Percentiles rank a stretch among this genome's conserved stretches.
phyloP scores from a whole-genome alignment of 2,888 invertebrate species.

The Ptychoptera contaminata region DNA sequence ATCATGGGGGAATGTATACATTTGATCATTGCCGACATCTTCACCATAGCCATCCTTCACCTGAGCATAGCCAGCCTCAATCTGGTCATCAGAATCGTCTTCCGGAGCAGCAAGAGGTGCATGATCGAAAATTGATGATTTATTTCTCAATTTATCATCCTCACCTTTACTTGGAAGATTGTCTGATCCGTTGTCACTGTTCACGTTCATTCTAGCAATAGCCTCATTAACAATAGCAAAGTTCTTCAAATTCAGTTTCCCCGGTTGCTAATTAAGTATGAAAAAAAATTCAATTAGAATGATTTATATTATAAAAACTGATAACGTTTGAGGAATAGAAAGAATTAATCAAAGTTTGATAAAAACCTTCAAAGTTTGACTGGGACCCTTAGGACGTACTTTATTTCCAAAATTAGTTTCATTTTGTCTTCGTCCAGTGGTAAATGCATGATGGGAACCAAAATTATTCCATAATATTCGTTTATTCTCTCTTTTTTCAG shows the following conservation, averaged over 20 bases:
- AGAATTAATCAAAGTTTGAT: slow-evolving; percentile 7
- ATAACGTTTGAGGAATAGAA: background rate
- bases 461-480: slow-evolving; percentile 40
- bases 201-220: slow-evolving; percentile 54
- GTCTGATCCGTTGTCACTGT: slow-evolving; percentile 26
- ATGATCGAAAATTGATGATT: slow-evolving; percentile 37
- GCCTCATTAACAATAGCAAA: slow-evolving; percentile 80
- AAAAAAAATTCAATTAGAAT: slow-evolving; percentile 5
- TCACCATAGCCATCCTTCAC: slow-evolving; percentile 41
- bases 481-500: slow-evolving; percentile 24
- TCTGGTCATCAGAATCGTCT: slow-evolving; percentile 38
- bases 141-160: slow-evolving; percentile 21
- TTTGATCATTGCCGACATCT: slow-evolving; percentile 35
- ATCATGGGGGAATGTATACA: slow-evolving; percentile 52
- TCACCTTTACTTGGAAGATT: slow-evolving; percentile 17
- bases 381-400: slow-evolving; percentile 50
- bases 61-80: slow-evolving; percentile 59
- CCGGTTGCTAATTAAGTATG: slow-evolving; percentile 50
- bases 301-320: background rate
- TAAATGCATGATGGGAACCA: slow-evolving; percentile 52
- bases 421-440: slow-evolving; percentile 48
- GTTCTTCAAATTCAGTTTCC: slow-evolving; percentile 78
- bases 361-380: slow-evolving; percentile 46
- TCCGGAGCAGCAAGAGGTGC: slow-evolving; percentile 64
- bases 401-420: slow-evolving; percentile 30